These are phyloP conservation scores for Spongilla lacustris DNA, from an alignment of 37 sponge, comb jelly and placozoan species.

Conservation along the genomic window DNA sequence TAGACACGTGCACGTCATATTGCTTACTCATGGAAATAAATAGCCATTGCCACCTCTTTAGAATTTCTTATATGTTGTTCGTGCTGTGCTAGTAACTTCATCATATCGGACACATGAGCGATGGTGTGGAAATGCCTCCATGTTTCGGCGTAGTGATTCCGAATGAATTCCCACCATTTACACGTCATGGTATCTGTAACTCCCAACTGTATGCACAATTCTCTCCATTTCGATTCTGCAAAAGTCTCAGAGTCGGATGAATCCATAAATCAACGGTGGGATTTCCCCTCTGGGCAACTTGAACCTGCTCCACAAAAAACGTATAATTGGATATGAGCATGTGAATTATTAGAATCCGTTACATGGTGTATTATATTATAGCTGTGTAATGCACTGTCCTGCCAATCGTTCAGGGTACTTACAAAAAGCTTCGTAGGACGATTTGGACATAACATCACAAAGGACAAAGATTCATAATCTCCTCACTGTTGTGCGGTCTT, in stretches of 20 bases:
- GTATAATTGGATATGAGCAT: background rate
- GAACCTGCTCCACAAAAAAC: background rate
- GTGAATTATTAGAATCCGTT: background rate
- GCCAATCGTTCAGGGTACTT: too few relatives aligned
- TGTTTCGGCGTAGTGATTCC: background rate
- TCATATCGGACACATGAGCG: constrained; percentile 26
- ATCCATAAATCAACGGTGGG: background rate
- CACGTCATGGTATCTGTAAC: background rate
- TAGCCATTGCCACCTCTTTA: constrained; percentile 19
- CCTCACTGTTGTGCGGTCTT: background rate
- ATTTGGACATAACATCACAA: background rate
- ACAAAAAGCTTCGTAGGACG: background rate
- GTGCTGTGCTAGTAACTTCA: background rate
- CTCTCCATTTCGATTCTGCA: background rate
- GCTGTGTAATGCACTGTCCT: background rate
- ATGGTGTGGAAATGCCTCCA: constrained; percentile 46
- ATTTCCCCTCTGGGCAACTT: background rate
- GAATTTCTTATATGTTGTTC: background rate
- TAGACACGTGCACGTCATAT: background rate
- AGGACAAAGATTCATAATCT: too few relatives aligned
- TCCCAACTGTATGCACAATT: background rate
- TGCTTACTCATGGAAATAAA: constrained; percentile 54
- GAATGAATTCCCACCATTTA: constrained; percentile 36
- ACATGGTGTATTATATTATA: background rate
- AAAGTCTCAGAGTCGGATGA: background rate